These are phyloP conservation scores for Drosophila bocqueti DNA, from an alignment of 1,140 invertebrate species.

Conservation along the genomic window DNA sequence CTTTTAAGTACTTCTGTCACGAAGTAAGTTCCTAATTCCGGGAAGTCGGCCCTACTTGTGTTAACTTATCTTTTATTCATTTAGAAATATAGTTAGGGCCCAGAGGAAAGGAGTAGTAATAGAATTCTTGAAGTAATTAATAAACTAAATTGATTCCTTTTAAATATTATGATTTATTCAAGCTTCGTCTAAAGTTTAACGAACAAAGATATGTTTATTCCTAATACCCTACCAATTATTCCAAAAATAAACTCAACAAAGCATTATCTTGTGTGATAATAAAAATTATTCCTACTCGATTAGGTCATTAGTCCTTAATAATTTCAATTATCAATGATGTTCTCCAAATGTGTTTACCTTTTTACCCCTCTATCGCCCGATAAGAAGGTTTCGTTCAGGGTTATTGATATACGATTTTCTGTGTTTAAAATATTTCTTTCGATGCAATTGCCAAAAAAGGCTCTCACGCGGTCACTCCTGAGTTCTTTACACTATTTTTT, in stretches of 20 bases:
- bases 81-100: neutral
- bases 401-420: conserved; percentile 9
- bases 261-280: neutral
- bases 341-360: neutral
- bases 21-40: neutral
- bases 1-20: neutral
- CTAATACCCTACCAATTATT: accelerated
- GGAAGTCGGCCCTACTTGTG: conserved; percentile 1
- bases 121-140: neutral
- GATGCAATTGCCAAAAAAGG: neutral
- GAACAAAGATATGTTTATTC: neutral
- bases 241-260: neutral
- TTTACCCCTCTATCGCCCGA: neutral
- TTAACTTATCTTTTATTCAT: conserved; percentile 6
- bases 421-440: neutral
- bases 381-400: neutral
- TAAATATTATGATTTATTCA: neutral
- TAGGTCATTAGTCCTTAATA: neutral
- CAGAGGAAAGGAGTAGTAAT: neutral
- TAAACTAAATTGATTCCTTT: no score
- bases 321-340: neutral
- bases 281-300: neutral
- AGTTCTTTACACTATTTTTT: neutral
- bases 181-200: no score
- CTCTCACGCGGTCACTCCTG: conserved; percentile 6